A percentile compares a stretch with the other conserved stretches of the same genome.
phyloP scores from a whole-genome alignment of 2,888 invertebrate species.

The Amiota minor region DNA sequence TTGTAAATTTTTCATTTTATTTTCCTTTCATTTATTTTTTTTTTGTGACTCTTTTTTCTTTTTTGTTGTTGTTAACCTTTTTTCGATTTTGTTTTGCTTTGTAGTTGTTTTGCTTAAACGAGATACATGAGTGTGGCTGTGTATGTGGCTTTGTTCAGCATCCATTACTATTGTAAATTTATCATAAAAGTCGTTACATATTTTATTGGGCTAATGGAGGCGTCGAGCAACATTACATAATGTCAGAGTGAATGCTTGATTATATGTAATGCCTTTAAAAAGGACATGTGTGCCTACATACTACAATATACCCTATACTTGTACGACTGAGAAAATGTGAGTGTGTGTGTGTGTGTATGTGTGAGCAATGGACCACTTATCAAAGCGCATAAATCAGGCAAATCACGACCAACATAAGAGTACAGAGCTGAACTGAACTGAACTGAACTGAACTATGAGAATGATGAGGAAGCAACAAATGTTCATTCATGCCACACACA shows the following conservation, averaged over 20 bases:
- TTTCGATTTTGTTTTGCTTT: slow-evolving; percentile 36
- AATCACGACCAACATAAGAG: slow-evolving; percentile 47
- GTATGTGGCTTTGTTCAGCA: slow-evolving; percentile 31
- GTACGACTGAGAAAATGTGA: slow-evolving; percentile 26
- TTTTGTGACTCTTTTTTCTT: slow-evolving; percentile 1
- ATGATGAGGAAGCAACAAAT: slow-evolving; percentile 51
- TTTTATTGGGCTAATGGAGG: slow-evolving; percentile 50
- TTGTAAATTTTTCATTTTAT: slow-evolving; percentile 39
- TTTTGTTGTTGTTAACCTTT: background rate
- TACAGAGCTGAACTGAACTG: no score
- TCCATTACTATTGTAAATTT: slow-evolving; percentile 40
- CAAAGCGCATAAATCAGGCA: slow-evolving; percentile 61
- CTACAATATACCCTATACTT: slow-evolving; percentile 7
- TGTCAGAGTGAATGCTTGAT: slow-evolving; percentile 22
- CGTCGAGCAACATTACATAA: slow-evolving; percentile 11
- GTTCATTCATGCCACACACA: slow-evolving; percentile 41
- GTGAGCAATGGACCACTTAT: slow-evolving; percentile 49
- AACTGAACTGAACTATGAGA: no score
- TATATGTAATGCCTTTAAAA: slow-evolving; percentile 15
- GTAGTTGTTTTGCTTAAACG: slow-evolving; percentile 30
- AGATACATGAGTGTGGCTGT: slow-evolving; percentile 14
- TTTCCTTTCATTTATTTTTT: background rate
- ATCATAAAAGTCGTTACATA: slow-evolving; percentile 42
- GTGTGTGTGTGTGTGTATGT: slow-evolving; percentile 5
- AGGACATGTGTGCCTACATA: background rate